phyloP scores from a whole-genome alignment of 2,113 vertebrate species.

The Aegithalos caudatus region DNA sequence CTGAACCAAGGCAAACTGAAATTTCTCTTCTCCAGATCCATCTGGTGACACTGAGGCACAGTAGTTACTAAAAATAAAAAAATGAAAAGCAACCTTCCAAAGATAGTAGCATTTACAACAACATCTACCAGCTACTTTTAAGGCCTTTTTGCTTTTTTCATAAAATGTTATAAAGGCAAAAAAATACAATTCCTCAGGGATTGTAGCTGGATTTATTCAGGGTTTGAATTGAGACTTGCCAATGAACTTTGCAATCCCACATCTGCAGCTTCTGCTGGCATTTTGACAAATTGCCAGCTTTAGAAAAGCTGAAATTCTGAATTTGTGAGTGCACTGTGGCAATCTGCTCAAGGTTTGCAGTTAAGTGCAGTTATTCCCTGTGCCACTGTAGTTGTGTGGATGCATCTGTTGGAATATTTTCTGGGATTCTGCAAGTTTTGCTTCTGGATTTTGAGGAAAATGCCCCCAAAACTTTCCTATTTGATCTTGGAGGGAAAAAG shows the following conservation, averaged over 20 bases:
- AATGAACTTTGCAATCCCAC: background rate
- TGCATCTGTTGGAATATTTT: background rate
- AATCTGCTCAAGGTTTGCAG: background rate
- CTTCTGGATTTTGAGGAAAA: background rate
- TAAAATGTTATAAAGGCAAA: background rate
- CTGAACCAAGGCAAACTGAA: background rate
- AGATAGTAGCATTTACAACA: background rate
- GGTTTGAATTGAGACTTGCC: background rate
- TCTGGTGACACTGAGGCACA: background rate
- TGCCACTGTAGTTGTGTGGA: background rate
- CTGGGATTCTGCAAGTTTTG: background rate
- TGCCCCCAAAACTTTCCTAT: background rate
- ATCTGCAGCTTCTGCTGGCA: background rate
- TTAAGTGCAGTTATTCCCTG: background rate
- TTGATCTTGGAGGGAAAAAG: background rate
- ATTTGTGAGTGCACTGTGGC: background rate
- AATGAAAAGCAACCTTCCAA: background rate
- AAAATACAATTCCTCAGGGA: background rate
- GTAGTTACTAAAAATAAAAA: background rate
- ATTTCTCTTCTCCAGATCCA: background rate
- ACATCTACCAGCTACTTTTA: background rate
- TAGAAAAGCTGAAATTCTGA: background rate
- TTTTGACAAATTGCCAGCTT: background rate
- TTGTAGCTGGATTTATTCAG: background rate
- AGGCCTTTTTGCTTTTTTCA: background rate